phyloP scores from a whole-genome alignment of 2,888 invertebrate genomes.

The Helleia helle region DNA sequence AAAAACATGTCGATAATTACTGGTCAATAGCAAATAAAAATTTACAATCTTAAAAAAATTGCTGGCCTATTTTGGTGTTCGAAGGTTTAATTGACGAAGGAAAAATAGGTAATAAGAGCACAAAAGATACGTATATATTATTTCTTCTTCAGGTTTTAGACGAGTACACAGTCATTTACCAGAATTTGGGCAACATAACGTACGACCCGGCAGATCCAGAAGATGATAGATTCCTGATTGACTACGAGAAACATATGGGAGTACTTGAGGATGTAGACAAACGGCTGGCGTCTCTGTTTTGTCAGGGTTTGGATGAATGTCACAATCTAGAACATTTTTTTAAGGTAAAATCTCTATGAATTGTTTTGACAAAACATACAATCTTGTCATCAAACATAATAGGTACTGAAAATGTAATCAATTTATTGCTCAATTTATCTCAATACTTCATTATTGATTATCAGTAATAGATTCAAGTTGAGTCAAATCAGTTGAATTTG shows the following conservation, averaged over 20 bases:
- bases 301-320: conserved; percentile 87
- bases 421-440: no score
- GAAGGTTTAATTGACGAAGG: no score
- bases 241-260: conserved; percentile 76
- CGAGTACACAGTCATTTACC: conserved; percentile 44
- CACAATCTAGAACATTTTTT: conserved; percentile 56
- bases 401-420: no score
- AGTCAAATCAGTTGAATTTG: no score
- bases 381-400: no score
- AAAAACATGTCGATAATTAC: neutral
- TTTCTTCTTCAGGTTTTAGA: conserved; percentile 48
- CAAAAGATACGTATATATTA: no score
- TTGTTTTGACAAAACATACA: neutral
- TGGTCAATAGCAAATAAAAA: no score
- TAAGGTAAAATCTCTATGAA: conserved; percentile 41
- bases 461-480: no score
- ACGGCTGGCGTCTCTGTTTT: conserved; percentile 84
- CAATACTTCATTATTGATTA: no score
- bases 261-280: conserved; percentile 82
- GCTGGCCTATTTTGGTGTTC: no score
- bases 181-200: conserved; percentile 65
- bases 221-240: conserved; percentile 77
- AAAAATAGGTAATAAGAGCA: no score
- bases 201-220: conserved; percentile 86
- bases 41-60: no score